Evolutionary conservation across 2,113 vertebrate species (phyloP), one percentile per base, ranked within the genome.

Genomic region (Orthonyx spaldingii): DNA sequence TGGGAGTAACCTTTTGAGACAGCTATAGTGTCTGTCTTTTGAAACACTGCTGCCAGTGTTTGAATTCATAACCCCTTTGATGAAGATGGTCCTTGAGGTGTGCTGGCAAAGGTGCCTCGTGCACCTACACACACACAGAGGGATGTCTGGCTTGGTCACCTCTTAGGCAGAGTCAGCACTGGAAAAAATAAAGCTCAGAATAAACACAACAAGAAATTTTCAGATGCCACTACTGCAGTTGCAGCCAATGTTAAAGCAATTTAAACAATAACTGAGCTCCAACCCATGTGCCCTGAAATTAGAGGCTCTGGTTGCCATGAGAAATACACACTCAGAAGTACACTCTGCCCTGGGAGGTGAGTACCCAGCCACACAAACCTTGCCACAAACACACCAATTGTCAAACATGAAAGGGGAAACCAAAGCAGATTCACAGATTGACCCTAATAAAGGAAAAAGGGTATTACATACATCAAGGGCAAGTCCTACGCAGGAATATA

Each of bases 391-490:
- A 22, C 3, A 5, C 7, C 17, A 47, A 52, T 11, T 52, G 24
- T 50, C 42, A 63, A 65, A 84, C 13, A 19, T 4, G 8, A 65
- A 76, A 72, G 91, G 35, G 24, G 39, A 94, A 94, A 39, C 64
- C 52, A 82, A 81, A 92, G 22, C 26, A 81, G 93, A 71, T 61
- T 66, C 53, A 22, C 64, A 72, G 60, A 81, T 85, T 85, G 85
- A 66, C 81, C 80, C 53, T 72, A 71, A 56, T 85, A 79, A 85
- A 61, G 80, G 65, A 30, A 63, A 87, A 96, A 87, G 52, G 90
- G 2, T 57, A 81, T 89, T 93, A 70, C 27, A 12, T 44, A 92
- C 89, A 96, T 79, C 93, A 97, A 98, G 96, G 96, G 66, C 96
- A 87, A 92, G 70, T 87, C 84, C 95, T 86, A 65, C 94, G 76